Evolutionary conservation across 2,113 vertebrate species (phyloP).

Genomic region (Podocnemis expansa): DNA sequence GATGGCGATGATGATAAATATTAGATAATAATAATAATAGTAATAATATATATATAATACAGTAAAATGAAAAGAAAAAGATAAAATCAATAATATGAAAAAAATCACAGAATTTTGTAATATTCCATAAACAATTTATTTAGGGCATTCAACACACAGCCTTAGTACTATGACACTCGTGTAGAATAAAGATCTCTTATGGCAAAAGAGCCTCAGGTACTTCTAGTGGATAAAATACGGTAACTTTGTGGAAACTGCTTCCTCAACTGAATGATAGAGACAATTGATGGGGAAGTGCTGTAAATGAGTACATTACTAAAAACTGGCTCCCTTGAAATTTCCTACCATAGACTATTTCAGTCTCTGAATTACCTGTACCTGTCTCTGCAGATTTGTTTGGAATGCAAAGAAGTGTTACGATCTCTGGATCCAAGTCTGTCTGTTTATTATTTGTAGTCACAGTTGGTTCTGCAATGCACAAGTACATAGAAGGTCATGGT

Average conservation of each 20-base stretch:
- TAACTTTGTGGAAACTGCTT: background rate
- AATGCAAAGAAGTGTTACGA: background rate
- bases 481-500: fast-evolving
- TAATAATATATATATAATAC: background rate
- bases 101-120: background rate
- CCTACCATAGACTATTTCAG: background rate
- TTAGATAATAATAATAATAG: no score
- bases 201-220: background rate
- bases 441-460: background rate
- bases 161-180: background rate
- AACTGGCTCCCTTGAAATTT: background rate
- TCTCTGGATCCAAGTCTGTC: background rate
- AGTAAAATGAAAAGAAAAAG: background rate
- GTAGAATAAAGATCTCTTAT: background rate
- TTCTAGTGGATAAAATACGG: background rate
- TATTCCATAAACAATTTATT: fast-evolving
- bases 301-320: background rate
- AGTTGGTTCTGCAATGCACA: background rate
- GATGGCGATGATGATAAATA: no score
- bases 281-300: background rate
- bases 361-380: background rate
- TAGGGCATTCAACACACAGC: background rate
- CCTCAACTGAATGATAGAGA: background rate
- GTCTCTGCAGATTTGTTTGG: background rate
- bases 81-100: background rate